phyloP scores from a whole-genome alignment of 2,888 invertebrate genomes.

The Nephrotoma guestfalica region DNA sequence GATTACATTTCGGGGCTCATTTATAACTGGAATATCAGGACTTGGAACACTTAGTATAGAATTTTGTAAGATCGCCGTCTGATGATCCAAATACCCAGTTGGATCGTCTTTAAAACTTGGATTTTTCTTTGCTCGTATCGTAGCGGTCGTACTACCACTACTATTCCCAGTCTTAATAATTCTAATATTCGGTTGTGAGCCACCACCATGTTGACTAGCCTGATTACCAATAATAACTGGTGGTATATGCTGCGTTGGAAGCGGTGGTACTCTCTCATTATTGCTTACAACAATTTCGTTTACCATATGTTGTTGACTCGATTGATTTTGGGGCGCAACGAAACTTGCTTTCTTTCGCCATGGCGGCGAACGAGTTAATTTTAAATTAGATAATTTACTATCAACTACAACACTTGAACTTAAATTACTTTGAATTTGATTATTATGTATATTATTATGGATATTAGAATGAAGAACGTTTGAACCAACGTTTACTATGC shows the following conservation, averaged over 20 bases:
- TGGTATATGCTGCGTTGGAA: constrained; percentile 17
- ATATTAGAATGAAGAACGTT: not conserved
- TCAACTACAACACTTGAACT: constrained; percentile 2
- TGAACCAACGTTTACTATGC: not conserved
- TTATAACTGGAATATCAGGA: constrained; percentile 18
- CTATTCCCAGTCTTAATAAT: not conserved
- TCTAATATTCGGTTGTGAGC: not conserved
- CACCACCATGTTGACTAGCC: not conserved
- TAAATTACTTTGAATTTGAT: constrained; percentile 1
- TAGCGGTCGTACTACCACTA: not conserved
- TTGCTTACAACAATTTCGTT: not conserved
- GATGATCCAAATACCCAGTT: constrained; percentile 78
- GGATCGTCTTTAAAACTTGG: constrained; percentile 88
- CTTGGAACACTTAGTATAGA: constrained; percentile 48
- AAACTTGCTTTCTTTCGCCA: constrained; percentile 17
- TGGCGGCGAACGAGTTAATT: constrained; percentile 18
- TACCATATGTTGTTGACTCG: constrained; percentile 6
- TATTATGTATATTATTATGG: not conserved
- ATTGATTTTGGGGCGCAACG: constrained; percentile 8
- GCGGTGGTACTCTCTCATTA: constrained; percentile 19
- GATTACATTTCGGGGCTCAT: not conserved
- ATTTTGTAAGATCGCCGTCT: constrained; percentile 72
- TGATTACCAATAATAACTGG: constrained; percentile 7
- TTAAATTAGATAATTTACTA: constrained; percentile 9
- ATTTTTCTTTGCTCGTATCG: constrained; percentile 22